Percentiles rank a stretch among this genome's conserved stretches.
Conservation (phyloP, 2,888 invertebrate species). For the Thymelicus lineola region DNA sequence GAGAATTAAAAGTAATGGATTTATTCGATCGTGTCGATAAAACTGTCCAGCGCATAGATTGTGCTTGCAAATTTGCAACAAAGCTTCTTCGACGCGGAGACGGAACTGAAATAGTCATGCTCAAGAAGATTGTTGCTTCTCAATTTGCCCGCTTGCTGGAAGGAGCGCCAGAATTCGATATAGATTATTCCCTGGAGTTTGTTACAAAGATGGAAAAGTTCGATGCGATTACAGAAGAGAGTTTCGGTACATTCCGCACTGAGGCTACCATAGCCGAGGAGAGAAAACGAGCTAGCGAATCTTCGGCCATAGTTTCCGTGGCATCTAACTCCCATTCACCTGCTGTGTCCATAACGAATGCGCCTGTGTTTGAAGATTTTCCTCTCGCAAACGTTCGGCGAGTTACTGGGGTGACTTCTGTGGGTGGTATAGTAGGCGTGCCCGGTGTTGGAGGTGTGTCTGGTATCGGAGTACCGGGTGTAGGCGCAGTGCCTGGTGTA, state of each 20-base stretch:
- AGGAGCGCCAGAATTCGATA: conserved; percentile 92
- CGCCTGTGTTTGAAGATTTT: conserved; percentile 92
- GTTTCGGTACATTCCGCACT: conserved; percentile 90
- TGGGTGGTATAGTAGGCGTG: conserved; percentile 53
- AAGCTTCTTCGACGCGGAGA: conserved; percentile 93
- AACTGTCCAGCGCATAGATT: conserved; percentile 93
- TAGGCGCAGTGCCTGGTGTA: conserved; percentile 62
- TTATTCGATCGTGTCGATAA: conserved; percentile 93
- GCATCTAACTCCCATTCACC: conserved; percentile 77
- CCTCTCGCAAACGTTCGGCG: conserved; percentile 82
- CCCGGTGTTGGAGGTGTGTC: conserved; percentile 53
- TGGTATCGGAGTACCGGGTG: conserved; percentile 62
- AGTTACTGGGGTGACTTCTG: conserved; percentile 58
- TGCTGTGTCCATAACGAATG: conserved; percentile 85
- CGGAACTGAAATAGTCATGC: conserved; percentile 92
- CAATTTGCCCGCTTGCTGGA: conserved; percentile 92
- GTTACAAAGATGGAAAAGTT: conserved; percentile 92
- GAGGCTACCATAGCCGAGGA: conserved; percentile 86
- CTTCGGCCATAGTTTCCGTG: conserved; percentile 72
- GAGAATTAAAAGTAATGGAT: conserved; percentile 96
- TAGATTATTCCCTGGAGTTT: conserved; percentile 92
- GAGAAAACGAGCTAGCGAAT: conserved; percentile 79
- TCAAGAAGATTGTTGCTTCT: conserved; percentile 91
- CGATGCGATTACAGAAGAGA: conserved; percentile 88
- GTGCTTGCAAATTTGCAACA: conserved; percentile 93